Percentiles rank a stretch among this genome's conserved stretches.
Conservation (phyloP, 2,797 vertebrate species). For the Erpetoichthys calabaricus region DNA sequence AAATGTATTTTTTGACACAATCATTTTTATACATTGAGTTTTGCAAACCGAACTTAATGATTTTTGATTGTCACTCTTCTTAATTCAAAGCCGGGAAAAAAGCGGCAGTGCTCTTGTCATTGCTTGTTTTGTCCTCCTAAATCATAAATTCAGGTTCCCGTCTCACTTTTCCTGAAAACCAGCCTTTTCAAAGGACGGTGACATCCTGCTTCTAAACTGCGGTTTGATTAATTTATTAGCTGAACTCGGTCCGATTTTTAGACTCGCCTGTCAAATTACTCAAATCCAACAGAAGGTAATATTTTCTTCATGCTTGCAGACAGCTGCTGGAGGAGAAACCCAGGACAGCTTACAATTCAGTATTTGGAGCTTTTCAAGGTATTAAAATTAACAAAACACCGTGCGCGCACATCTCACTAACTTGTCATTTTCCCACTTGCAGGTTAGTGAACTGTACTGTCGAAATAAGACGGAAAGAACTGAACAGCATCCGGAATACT, state of each 20-base stretch:
- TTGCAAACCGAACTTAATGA: background rate
- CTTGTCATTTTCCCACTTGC: background rate
- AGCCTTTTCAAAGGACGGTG: background rate
- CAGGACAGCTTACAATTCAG: background rate
- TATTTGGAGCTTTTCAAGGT: background rate
- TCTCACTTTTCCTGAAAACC: background rate
- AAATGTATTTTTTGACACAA: no score
- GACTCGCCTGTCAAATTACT: background rate
- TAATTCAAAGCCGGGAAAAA: background rate
- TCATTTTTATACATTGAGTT: no score
- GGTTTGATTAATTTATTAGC: conserved; percentile 2
- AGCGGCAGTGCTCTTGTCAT: background rate
- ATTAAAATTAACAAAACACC: background rate
- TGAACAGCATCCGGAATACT: no score
- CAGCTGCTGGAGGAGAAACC: background rate
- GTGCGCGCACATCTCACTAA: background rate
- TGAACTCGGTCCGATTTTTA: background rate
- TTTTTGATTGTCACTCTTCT: background rate
- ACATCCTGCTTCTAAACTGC: background rate
- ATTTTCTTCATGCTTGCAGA: background rate
- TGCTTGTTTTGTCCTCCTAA: background rate
- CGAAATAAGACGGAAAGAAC: no score
- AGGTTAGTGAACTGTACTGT: conserved; percentile 2
- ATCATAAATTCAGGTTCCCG: background rate
- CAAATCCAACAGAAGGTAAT: background rate